Conservation (phyloP, 2,797 vertebrate genomes). For the Telmatherina bonti region DNA sequence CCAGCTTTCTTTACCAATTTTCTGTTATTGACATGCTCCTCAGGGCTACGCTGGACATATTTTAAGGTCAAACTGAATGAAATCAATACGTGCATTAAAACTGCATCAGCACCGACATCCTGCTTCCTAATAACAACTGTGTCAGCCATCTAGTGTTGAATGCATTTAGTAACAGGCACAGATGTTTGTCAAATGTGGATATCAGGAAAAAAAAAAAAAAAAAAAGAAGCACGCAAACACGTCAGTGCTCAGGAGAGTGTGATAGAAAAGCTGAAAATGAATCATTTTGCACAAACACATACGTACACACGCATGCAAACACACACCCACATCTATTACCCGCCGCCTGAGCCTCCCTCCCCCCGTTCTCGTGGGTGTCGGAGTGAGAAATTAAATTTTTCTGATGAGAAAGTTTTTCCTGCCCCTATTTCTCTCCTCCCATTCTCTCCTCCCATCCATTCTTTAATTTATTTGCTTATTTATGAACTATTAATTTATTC, state of each 20-base stretch:
- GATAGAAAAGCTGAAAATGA: conserved; percentile 66
- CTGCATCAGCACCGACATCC: conserved; percentile 20
- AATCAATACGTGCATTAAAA: conserved; percentile 36
- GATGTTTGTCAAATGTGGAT: conserved; percentile 66
- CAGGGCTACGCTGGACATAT: conserved; percentile 1
- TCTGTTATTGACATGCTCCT: conserved; percentile 22
- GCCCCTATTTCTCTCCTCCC: conserved; percentile 69
- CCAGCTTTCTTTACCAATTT: neutral
- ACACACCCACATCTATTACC: conserved; percentile 56
- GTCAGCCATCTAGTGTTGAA: conserved; percentile 30
- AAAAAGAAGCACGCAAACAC: conserved; percentile 54
- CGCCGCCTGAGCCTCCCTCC: conserved; percentile 50
- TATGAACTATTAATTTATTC: conserved; percentile 85
- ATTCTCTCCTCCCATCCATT: conserved; percentile 77
- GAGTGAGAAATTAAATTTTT: conserved; percentile 89
- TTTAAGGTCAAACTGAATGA: conserved; percentile 23
- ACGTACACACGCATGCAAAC: conserved; percentile 13
- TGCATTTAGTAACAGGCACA: conserved; percentile 58
- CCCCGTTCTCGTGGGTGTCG: conserved; percentile 82
- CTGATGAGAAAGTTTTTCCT: conserved; percentile 85
- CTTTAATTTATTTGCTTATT: conserved; percentile 87
- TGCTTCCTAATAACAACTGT: conserved; percentile 17
- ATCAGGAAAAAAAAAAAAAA: conserved; percentile 44
- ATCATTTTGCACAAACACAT: conserved; percentile 51
- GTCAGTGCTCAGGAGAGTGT: conserved; percentile 67